Evolutionary conservation across 2,113 vertebrate genomes (phyloP).

Genomic region (Varanus salvator): DNA sequence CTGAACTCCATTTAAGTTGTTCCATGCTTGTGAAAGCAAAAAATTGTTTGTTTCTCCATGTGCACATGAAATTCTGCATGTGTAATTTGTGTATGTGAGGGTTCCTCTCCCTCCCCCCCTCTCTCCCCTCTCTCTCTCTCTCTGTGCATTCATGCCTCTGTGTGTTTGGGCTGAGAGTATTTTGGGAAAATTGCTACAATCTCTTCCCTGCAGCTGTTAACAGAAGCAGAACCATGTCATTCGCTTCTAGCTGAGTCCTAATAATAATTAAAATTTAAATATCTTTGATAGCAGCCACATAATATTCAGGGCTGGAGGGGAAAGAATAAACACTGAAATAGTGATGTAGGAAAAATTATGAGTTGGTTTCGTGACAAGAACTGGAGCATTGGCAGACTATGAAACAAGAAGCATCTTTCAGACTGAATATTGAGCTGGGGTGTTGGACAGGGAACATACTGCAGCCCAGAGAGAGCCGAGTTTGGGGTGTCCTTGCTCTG

Average conservation of each 20-base stretch:
- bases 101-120: too few species aligned
- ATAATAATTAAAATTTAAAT: constrained; percentile 65
- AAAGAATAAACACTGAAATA: constrained; percentile 44
- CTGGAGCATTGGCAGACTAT: constrained; percentile 33
- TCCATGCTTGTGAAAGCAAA: too few species aligned
- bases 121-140: too few species aligned
- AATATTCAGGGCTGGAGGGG: background rate
- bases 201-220: background rate
- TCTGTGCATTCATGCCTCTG: too few species aligned
- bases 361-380: background rate
- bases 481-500: constrained; percentile 56
- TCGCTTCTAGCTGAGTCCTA: background rate
- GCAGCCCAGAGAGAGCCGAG: constrained; percentile 30
- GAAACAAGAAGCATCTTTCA: constrained; percentile 26
- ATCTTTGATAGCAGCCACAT: constrained; percentile 47
- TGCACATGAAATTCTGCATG: too few species aligned
- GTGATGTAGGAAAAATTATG: constrained; percentile 22
- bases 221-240: background rate
- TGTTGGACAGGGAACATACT: constrained; percentile 33
- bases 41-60: too few species aligned
- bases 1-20: too few species aligned
- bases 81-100: background rate
- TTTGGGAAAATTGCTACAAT: background rate
- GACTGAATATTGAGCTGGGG: background rate
- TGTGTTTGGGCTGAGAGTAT: constrained; percentile 2